phyloP scores from a whole-genome alignment of 2,113 vertebrate genomes.

The Azemiops feae region DNA sequence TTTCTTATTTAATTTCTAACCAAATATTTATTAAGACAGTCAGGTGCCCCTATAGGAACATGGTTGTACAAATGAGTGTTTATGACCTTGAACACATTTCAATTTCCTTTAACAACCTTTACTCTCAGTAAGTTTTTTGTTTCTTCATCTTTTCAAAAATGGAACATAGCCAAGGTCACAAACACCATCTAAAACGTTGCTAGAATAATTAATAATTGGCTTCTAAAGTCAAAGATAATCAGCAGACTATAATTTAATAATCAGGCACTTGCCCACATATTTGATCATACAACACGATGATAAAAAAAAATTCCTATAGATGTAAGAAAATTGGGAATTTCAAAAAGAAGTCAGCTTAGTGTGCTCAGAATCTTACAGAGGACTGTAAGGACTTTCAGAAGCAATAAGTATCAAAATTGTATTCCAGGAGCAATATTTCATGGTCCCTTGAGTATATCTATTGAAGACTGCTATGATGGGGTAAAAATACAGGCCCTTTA shows the following conservation, averaged over 20 bases:
- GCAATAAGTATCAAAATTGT: not conserved
- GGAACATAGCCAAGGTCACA: not conserved
- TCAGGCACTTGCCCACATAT: slow-evolving; percentile 6
- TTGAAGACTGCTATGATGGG: not conserved
- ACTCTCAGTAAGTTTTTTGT: not conserved
- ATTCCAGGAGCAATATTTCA: not conserved
- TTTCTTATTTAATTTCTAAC: not conserved
- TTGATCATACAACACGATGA: not conserved
- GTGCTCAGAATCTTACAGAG: not conserved
- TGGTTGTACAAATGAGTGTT: not conserved
- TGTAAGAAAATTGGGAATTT: not conserved
- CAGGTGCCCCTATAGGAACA: not conserved
- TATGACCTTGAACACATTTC: not conserved
- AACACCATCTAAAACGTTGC: not conserved
- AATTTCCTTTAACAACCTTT: not conserved
- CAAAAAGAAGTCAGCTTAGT: not conserved
- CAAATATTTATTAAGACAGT: not conserved
- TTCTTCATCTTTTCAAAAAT: not conserved
- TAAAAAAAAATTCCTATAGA: not conserved
- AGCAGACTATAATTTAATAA: not conserved
- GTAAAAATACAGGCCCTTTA: not conserved
- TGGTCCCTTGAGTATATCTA: not conserved
- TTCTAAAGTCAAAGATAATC: not conserved
- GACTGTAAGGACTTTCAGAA: slow-evolving; percentile 12
- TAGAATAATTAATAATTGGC: not conserved